Percentiles rank a stretch among this genome's conserved stretches.
Evolutionary conservation across 2,797 vertebrate genomes (phyloP).

Genomic region (Macropodus opercularis): DNA sequence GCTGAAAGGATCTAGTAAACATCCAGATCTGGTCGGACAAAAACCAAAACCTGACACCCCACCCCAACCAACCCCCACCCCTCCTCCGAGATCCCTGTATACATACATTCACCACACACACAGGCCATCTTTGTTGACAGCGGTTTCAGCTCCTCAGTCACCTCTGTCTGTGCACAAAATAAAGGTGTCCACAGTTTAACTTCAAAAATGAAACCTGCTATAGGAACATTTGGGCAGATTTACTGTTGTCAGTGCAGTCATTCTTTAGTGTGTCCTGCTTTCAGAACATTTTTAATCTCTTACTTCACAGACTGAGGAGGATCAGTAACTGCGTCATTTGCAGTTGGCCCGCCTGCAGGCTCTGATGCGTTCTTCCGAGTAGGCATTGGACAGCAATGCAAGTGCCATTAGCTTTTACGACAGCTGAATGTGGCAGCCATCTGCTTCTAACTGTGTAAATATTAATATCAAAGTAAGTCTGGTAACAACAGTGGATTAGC

Average conservation of each 20-base stretch:
- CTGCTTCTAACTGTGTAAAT: constrained; percentile 52
- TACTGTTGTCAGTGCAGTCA: constrained; percentile 15
- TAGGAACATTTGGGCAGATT: constrained; percentile 45
- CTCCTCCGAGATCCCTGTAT: not conserved
- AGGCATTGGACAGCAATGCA: not conserved
- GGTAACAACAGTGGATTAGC: constrained; percentile 24
- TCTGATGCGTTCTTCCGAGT: constrained; percentile 11
- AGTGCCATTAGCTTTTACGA: constrained; percentile 35
- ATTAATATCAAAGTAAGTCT: constrained; percentile 41
- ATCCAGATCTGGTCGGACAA: constrained; percentile 32
- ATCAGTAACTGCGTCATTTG: constrained; percentile 12
- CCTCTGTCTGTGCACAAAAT: constrained; percentile 37
- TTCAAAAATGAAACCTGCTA: constrained; percentile 52
- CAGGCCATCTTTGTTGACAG: constrained; percentile 46
- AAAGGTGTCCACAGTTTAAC: constrained; percentile 42
- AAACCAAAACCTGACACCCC: too few species aligned
- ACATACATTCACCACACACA: constrained; percentile 25
- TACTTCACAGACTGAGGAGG: constrained; percentile 23
- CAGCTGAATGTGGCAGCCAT: constrained; percentile 37
- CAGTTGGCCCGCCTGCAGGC: constrained; percentile 10
- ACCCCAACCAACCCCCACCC: constrained; percentile 18
- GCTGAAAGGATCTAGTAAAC: constrained; percentile 52
- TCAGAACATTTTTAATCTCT: constrained; percentile 24
- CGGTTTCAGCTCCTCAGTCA: constrained; percentile 25
- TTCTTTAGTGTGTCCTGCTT: too few species aligned